Evolutionary conservation across 2,888 invertebrate genomes (phyloP), one percentile per base, ranked within the genome.

Genomic region (Torymus auratus): DNA sequence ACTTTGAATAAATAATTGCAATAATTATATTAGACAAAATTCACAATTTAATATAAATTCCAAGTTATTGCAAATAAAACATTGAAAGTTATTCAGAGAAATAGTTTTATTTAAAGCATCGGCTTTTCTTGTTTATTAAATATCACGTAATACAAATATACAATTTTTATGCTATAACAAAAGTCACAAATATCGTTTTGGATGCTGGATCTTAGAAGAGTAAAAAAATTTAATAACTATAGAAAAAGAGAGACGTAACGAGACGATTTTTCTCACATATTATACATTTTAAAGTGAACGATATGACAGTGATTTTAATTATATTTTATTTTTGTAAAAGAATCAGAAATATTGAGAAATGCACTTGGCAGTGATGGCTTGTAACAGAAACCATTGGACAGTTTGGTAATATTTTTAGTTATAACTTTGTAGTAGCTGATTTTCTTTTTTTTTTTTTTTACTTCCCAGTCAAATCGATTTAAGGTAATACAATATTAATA

Each of bases 101-200:
- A 74, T 52, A 71, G 58, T 75, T 60, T 73, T 79, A 56, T 55
- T 50, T 12, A 14, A 55, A 17, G 56, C 55, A 75, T 70, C 52
- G 28, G 3, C 65, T 67, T 58, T 15, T 5, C 20, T 68, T 61
- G 55, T 64, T 13, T 56, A 56, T 71, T 75, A 74, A 70, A 75
- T 75, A 74, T 74, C 58, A 80, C 60, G 70, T 55, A 80, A 80
- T 71, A 75, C 41, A 69, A 67, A 68, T 69, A 70, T 74, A 69
- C 62, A 74, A 74, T 74, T 78, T 67, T 72, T 23, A 71, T 74
- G 17, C 60, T 69, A 60, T 70, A 80, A 80, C 64, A 71, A 74
- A 72, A 62, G 41, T 75, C 55, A 65, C 56, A 53, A 75, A 64
- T 70, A 70, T 80, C 50, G 55, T 64, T 71, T 65, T 69, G 20